Evolutionary conservation across 1,140 invertebrate genomes (phyloP), one percentile per base, ranked within the genome.

Genomic region (Orussus abietinus): DNA sequence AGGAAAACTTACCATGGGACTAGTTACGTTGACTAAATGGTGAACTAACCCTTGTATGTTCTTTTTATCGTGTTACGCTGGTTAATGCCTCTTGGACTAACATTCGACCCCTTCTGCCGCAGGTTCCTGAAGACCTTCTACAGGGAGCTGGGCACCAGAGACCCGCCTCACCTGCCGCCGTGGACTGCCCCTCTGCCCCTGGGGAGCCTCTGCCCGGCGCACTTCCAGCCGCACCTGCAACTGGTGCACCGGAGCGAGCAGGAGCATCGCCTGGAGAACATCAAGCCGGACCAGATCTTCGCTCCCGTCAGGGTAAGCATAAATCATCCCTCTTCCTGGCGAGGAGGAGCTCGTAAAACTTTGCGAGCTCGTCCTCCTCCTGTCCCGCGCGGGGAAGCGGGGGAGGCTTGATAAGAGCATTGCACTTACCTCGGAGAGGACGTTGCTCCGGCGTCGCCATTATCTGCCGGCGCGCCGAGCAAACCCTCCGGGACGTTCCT

Each of bases 121-220:
- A 65, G 69, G 56, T 74, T 70, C 51, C 51, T 75, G 35, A 68
- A 69, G 50, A 67, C 55, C 14, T 66, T 74, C 49, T 74, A 75
- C 49, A 60, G 64, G 25, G 73, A 75, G 31, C 46, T 75, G 18
- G 69, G 69, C 3, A 61, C 62, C 9, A 59, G 72, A 22, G 73
- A 75, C 34, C 64, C 62, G 12, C 64, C 66, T 28, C 59, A 69
- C 25, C 52, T 68, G 30, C 72, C 72, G 13, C 51, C 53, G 33
- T 75, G 73, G 73, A 65, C 69, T 10, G 64, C 65, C 4, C 66
- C 63, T 3, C 46, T 72, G n/a, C 67, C 68, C 3, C 57, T 61
- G 5, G 73, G 71, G 31, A 65, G 64, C 17, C 57, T 74, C 19
- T 72, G 70, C 37, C 64, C 72, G 5, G 72, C 72, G 6, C 62